phyloP scores from a whole-genome alignment of 2,113 vertebrate species.

The Channa argus region DNA sequence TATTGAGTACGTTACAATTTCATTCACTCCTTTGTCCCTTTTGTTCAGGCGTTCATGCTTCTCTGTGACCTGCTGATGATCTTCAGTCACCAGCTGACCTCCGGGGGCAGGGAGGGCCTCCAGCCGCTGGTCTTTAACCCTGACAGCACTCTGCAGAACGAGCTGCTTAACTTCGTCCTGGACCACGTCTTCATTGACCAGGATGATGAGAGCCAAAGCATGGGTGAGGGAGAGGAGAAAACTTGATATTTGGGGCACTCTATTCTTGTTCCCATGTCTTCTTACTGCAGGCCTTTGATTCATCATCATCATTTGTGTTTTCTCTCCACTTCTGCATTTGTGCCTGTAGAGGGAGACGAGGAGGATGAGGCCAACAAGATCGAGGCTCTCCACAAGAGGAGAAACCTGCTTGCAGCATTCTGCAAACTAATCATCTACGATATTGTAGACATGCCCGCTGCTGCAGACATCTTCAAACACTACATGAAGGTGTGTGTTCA shows the following conservation, averaged over 20 bases:
- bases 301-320: not conserved
- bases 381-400: slow-evolving; percentile 99
- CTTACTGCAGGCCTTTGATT: no score
- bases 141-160: slow-evolving; percentile 93
- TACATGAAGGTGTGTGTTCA: slow-evolving; percentile 94
- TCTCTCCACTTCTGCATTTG: not conserved
- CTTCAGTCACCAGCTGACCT: slow-evolving; percentile 96
- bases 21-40: slow-evolving; percentile 14
- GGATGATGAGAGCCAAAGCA: slow-evolving; percentile 99
- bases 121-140: slow-evolving; percentile 97
- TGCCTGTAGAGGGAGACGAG: slow-evolving; percentile 92
- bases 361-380: slow-evolving; percentile 99
- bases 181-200: slow-evolving; percentile 99
- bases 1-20: not conserved
- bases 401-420: slow-evolving; percentile 97
- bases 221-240: slow-evolving; percentile 85
- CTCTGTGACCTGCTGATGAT: slow-evolving; percentile 99
- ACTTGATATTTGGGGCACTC: no score
- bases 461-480: slow-evolving; percentile 99
- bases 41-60: slow-evolving; percentile 94
- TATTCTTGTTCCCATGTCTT: not conserved
- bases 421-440: slow-evolving; percentile 99
- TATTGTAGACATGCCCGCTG: slow-evolving; percentile 98
- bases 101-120: slow-evolving; percentile 93
- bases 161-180: slow-evolving; percentile 97